These are phyloP conservation scores for Albula goreensis DNA, from an alignment of 2,113 vertebrate genomes.

Conservation along the genomic window DNA sequence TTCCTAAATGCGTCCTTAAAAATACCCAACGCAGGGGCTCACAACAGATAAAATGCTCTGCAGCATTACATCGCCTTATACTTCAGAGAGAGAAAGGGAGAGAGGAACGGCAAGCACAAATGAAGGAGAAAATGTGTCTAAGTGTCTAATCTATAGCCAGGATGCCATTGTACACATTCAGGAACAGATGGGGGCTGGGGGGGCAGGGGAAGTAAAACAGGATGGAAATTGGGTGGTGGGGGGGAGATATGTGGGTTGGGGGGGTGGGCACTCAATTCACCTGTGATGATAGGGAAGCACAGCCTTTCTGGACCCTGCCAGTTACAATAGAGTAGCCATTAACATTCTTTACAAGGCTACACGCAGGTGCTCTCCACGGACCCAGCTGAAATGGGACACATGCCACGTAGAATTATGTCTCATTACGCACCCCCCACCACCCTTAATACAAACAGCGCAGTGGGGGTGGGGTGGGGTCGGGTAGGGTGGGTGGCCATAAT, in stretches of 20 bases:
- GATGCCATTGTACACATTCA: background rate
- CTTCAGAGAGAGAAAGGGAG: background rate
- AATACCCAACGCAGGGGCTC: background rate
- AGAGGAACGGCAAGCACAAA: background rate
- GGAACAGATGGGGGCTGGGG: background rate
- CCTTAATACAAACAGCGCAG: background rate
- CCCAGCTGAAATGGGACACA: background rate
- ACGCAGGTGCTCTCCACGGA: background rate
- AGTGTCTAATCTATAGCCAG: background rate
- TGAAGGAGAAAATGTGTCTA: background rate
- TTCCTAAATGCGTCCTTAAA: too few relatives aligned
- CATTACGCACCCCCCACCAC: background rate
- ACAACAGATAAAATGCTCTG: background rate
- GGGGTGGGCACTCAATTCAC: background rate
- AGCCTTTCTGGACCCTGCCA: background rate
- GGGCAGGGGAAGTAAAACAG: background rate
- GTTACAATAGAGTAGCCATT: background rate
- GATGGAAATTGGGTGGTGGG: background rate
- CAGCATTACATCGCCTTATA: background rate
- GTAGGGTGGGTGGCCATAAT: background rate
- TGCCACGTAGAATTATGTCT: background rate
- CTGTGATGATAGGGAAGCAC: conserved; percentile 7
- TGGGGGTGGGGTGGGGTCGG: background rate
- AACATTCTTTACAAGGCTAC: background rate
- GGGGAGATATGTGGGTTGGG: background rate